phyloP scores from a whole-genome alignment of 2,888 invertebrate species.

The Blastobasis lacticolella region DNA sequence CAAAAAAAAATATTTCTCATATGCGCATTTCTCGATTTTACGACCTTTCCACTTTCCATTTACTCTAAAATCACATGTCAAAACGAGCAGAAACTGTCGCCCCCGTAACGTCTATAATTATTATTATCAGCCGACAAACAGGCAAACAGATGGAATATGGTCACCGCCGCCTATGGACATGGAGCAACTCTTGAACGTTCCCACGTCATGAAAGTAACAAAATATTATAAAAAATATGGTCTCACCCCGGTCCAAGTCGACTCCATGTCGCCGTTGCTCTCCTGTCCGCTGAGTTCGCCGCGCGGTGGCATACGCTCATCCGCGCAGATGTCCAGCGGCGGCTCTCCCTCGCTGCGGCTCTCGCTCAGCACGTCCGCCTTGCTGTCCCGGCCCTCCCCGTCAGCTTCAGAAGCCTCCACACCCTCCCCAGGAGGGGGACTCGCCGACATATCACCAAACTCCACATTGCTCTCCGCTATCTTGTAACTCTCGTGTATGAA shows the following conservation, averaged over 20 bases:
- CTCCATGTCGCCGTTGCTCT: conserved; percentile 88
- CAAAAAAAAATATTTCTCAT: too few species aligned
- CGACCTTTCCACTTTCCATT: too few species aligned
- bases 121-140: too few species aligned
- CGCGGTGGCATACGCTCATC: conserved; percentile 92
- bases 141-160: too few species aligned
- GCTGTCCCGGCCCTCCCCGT: conserved; percentile 43
- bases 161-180: too few species aligned
- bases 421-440: conserved; percentile 13
- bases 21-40: too few species aligned
- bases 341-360: conserved; percentile 44
- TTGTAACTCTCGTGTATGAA: conserved; percentile 67
- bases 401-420: conserved; percentile 26
- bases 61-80: too few species aligned
- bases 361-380: conserved; percentile 57
- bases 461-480: conserved; percentile 49
- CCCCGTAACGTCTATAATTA: too few species aligned
- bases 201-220: neutral
- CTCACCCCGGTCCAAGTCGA: conserved; percentile 83
- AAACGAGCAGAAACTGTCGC: too few species aligned
- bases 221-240: conserved; percentile 8
- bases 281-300: conserved; percentile 90
- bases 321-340: conserved; percentile 81
- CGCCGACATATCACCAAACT: conserved; percentile 42
- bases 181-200: too few species aligned